A percentile compares a stretch with the other conserved stretches of the same genome.
Conservation (phyloP, 1,140 invertebrate species). For the Drosophila insularis region DNA sequence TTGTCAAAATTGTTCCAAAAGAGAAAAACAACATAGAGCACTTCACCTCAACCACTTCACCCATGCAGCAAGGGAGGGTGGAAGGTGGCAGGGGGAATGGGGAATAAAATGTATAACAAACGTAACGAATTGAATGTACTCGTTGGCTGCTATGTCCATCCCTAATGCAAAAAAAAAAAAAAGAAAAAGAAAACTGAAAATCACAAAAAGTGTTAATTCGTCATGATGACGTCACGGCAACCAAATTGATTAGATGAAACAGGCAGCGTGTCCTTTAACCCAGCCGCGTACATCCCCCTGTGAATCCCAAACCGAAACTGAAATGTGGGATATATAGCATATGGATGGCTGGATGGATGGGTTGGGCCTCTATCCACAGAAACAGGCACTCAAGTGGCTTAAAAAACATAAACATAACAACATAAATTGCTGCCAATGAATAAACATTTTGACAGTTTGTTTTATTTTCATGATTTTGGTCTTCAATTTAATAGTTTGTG, state of each 20-base stretch:
- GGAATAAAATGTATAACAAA: conserved; percentile 58
- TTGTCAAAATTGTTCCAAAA: conserved; percentile 24
- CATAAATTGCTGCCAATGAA: conserved; percentile 57
- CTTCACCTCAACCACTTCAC: conserved; percentile 47
- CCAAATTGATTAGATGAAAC: conserved; percentile 58
- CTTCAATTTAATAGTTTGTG: conserved; percentile 58
- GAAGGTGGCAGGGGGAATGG: neutral
- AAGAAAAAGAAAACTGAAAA: conserved; percentile 17
- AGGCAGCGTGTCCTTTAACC: conserved; percentile 55
- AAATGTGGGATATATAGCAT: conserved; percentile 6
- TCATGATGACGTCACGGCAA: conserved; percentile 71
- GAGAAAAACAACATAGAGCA: conserved; percentile 32
- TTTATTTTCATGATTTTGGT: conserved; percentile 42
- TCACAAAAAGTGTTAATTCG: conserved; percentile 64
- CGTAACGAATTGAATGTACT: conserved; percentile 57
- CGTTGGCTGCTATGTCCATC: conserved; percentile 32
- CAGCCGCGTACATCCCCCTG: conserved; percentile 2
- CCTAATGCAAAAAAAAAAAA: conserved; percentile 23
- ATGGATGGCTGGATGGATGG: conserved; percentile 21
- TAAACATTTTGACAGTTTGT: conserved; percentile 63
- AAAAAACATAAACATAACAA: conserved; percentile 20
- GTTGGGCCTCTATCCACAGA: conserved; percentile 15
- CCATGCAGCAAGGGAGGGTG: conserved; percentile 7
- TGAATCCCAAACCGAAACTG: conserved; percentile 20
- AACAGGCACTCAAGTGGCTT: conserved; percentile 23